phyloP scores from a whole-genome alignment of 2,888 invertebrate genomes.

The Lacanobia oleracea region DNA sequence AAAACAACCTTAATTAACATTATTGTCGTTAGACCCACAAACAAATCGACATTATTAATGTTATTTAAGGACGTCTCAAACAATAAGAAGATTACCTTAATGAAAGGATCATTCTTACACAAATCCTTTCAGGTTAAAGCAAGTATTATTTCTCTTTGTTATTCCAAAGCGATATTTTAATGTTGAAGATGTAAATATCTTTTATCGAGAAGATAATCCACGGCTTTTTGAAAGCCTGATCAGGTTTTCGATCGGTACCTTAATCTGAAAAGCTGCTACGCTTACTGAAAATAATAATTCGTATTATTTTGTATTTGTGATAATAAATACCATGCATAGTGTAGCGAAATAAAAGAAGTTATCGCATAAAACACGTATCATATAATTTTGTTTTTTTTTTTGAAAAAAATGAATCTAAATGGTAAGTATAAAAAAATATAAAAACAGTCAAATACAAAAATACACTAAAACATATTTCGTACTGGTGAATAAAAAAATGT shows the following conservation, averaged over 20 bases:
- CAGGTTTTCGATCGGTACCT: neutral
- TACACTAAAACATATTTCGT: no score
- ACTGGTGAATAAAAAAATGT: no score
- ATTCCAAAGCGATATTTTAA: conserved; percentile 7
- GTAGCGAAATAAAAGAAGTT: no score
- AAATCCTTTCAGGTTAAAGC: conserved; percentile 29
- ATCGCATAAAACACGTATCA: no score
- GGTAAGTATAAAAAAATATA: no score
- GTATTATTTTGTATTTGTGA: no score
- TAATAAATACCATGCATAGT: no score
- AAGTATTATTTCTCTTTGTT: conserved; percentile 23
- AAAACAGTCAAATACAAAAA: no score
- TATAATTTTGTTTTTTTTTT: no score
- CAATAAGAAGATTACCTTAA: conserved; percentile 26
- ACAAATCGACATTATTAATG: conserved; percentile 6
- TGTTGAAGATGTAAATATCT: conserved; percentile 6
- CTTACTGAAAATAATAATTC: neutral
- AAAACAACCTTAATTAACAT: neutral
- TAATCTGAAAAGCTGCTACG: neutral
- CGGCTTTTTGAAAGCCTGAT: neutral
- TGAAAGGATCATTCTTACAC: conserved; percentile 14
- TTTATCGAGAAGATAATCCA: conserved; percentile 6
- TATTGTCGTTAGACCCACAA: neutral
- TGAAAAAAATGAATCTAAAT: no score
- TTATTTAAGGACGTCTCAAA: neutral